phyloP scores from a whole-genome alignment of 1,140 invertebrate genomes.

The Cheumatopsyche charites region DNA sequence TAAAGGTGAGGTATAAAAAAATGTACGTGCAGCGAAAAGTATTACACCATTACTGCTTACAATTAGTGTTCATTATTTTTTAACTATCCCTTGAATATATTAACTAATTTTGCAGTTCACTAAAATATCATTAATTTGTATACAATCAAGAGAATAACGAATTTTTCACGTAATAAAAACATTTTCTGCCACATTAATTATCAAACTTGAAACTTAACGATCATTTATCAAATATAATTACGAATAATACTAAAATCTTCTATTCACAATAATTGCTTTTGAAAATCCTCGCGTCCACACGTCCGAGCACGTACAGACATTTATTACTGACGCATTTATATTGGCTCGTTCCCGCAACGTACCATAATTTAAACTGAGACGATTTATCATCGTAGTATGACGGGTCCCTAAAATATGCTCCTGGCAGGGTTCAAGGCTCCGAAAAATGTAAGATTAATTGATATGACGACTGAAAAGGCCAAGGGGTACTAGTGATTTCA shows the following conservation, averaged over 20 bases:
- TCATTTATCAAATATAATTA: not conserved
- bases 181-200: too few species aligned
- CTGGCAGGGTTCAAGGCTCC: slow-evolving; percentile 31
- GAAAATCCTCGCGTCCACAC: not conserved
- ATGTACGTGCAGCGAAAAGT: too few species aligned
- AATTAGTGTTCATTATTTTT: too few species aligned
- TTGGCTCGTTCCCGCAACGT: slow-evolving; percentile 20
- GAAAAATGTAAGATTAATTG: slow-evolving; percentile 40
- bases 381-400: slow-evolving; percentile 37
- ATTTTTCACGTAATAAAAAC: too few species aligned
- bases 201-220: not conserved
- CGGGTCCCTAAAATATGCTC: slow-evolving; percentile 36
- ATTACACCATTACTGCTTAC: too few species aligned
- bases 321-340: slow-evolving; percentile 25
- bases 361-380: slow-evolving; percentile 36
- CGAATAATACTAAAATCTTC: not conserved
- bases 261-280: not conserved
- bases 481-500: too few species aligned
- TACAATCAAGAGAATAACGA: too few species aligned
- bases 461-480: too few species aligned
- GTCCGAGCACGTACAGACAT: slow-evolving; percentile 1
- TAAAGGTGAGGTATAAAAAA: too few species aligned
- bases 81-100: too few species aligned
- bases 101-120: too few species aligned
- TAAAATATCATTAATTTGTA: too few species aligned